Percentiles rank a stretch among this genome's conserved stretches.
These are phyloP conservation scores for Plagodis dolabraria DNA, from an alignment of 2,888 invertebrate species.

Conservation along the genomic window DNA sequence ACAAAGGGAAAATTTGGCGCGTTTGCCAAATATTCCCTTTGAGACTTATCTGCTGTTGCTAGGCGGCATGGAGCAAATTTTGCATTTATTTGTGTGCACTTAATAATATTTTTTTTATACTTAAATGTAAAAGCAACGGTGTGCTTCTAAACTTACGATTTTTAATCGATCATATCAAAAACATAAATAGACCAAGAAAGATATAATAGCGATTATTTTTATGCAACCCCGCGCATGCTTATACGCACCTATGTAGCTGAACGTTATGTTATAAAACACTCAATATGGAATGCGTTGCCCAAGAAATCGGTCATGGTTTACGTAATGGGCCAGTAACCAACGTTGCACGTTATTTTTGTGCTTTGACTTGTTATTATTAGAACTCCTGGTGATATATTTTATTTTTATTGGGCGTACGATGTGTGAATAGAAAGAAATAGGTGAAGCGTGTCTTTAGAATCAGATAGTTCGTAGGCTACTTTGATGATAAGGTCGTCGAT, in stretches of 20 bases:
- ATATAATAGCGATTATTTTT: conserved; percentile 5
- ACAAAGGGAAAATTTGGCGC: no score
- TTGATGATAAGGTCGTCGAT: neutral
- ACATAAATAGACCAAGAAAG: neutral
- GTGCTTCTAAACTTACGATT: no score
- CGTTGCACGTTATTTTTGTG: conserved; percentile 37
- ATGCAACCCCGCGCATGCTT: conserved; percentile 10
- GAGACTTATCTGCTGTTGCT: no score
- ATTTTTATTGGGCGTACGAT: conserved; percentile 6
- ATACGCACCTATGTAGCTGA: neutral
- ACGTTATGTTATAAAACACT: conserved; percentile 55
- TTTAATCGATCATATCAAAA: neutral
- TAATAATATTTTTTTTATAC: no score
- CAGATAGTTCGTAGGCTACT: no score
- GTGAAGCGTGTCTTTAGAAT: conserved; percentile 6
- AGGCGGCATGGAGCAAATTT: no score
- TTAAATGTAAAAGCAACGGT: no score
- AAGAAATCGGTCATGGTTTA: conserved; percentile 62
- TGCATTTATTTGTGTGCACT: no score
- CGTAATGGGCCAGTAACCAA: conserved; percentile 48
- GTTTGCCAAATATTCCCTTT: no score
- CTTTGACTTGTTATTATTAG: conserved; percentile 19
- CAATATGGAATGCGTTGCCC: conserved; percentile 58
- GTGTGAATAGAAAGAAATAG: conserved; percentile 12
- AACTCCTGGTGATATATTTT: conserved; percentile 10